phyloP scores from a whole-genome alignment of 2,113 vertebrate species.

The Chiloscyllium plagiosum region DNA sequence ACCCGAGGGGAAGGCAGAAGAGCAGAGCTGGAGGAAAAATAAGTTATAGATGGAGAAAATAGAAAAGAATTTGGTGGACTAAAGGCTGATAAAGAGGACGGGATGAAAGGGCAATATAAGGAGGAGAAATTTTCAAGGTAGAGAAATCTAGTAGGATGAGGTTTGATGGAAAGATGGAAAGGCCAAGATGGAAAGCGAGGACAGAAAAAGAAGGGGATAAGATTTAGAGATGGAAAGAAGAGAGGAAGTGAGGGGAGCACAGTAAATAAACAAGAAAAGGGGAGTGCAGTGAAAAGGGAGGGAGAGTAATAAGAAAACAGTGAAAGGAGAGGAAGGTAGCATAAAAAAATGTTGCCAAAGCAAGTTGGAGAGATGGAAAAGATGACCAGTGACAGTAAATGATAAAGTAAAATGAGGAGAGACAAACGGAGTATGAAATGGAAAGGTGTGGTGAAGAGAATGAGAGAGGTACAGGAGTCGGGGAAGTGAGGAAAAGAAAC shows the following conservation, averaged over 20 bases:
- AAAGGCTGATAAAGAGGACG: not conserved
- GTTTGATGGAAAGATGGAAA: not conserved
- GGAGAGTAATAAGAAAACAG: not conserved
- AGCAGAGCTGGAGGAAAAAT: not conserved
- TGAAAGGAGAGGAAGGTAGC: not conserved
- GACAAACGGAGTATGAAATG: too few species aligned
- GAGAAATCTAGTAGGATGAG: not conserved
- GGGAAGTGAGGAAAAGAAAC: not conserved
- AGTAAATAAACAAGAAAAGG: not conserved
- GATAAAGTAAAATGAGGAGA: not conserved
- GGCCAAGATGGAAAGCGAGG: not conserved
- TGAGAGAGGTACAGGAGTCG: not conserved
- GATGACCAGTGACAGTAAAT: not conserved
- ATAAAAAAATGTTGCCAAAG: not conserved
- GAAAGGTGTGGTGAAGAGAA: not conserved
- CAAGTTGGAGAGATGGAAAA: not conserved
- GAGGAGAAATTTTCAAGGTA: not conserved
- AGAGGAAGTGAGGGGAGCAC: not conserved
- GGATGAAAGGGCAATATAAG: not conserved
- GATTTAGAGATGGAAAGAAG: not conserved
- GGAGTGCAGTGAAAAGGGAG: not conserved
- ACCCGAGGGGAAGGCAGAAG: not conserved
- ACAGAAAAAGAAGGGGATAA: not conserved
- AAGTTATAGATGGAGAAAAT: not conserved
- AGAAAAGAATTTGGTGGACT: not conserved